phyloP scores from a whole-genome alignment of 2,113 vertebrate genomes.

The Carollia perspicillata region DNA sequence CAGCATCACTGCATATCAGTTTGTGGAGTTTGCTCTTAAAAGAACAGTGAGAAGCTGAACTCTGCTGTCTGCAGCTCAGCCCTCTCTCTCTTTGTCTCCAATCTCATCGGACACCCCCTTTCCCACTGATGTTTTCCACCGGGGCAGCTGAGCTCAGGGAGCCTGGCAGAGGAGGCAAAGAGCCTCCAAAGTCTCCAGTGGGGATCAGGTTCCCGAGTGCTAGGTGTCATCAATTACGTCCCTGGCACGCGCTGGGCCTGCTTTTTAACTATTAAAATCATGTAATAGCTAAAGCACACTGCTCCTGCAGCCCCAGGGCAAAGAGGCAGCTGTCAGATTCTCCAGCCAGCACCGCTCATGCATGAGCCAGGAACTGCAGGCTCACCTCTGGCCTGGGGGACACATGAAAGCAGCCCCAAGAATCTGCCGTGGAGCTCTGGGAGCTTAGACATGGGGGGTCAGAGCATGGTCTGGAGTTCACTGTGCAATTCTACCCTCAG shows the following conservation, averaged over 20 bases:
- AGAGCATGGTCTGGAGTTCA: not conserved
- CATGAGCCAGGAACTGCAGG: not conserved
- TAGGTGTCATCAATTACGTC: constrained; percentile 36
- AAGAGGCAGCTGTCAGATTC: not conserved
- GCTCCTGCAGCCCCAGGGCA: not conserved
- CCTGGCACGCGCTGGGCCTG: constrained; percentile 30
- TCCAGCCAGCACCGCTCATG: not conserved
- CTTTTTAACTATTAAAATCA: constrained; percentile 62
- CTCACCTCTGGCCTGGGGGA: not conserved
- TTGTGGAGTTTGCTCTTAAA: constrained; percentile 35
- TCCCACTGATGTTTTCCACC: not conserved
- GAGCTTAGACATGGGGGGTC: not conserved
- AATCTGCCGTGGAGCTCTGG: not conserved
- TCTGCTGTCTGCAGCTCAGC: not conserved
- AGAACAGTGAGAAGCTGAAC: constrained; percentile 52
- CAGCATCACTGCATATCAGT: constrained; percentile 53
- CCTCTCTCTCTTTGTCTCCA: constrained; percentile 37
- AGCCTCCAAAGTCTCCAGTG: not conserved
- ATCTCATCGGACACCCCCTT: not conserved
- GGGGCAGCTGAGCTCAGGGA: not conserved
- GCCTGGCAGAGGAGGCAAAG: not conserved
- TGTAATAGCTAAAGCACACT: constrained; percentile 17
- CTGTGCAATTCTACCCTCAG: not conserved
- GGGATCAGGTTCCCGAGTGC: not conserved
- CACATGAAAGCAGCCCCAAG: not conserved